phyloP scores from a whole-genome alignment of 1,140 invertebrate species.

The Drosophila bipectinata region DNA sequence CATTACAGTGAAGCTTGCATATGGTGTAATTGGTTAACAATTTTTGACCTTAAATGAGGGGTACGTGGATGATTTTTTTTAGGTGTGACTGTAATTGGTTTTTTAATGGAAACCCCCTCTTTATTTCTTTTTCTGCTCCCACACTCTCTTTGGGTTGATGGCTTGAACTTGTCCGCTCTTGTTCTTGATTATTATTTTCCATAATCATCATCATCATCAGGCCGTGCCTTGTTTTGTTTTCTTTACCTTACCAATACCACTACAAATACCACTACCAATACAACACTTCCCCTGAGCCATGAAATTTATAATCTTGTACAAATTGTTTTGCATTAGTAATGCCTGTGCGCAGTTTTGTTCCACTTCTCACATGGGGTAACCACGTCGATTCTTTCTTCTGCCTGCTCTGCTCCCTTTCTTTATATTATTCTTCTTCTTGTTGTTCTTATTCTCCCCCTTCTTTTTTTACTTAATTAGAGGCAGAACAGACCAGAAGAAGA shows the following conservation, averaged over 20 bases:
- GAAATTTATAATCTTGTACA: conserved; percentile 73
- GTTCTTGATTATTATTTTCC: conserved; percentile 37
- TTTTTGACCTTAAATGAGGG: too few relatives aligned
- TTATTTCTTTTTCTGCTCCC: conserved; percentile 7
- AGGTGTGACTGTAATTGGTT: conserved; percentile 14
- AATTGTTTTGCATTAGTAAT: conserved; percentile 72
- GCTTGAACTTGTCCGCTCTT: conserved; percentile 53
- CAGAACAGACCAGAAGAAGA: not conserved
- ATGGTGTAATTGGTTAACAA: too few relatives aligned
- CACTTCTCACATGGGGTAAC: conserved; percentile 48
- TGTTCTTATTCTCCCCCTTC: conserved; percentile 9
- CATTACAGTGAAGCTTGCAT: conserved; percentile 17
- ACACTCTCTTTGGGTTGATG: conserved; percentile 8
- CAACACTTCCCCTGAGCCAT: conserved; percentile 51
- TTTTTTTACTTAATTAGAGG: conserved; percentile 55
- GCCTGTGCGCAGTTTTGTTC: conserved; percentile 61
- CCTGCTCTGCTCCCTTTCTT: conserved; percentile 11
- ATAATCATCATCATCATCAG: conserved; percentile 38
- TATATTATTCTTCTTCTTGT: conserved; percentile 4
- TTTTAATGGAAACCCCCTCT: not conserved
- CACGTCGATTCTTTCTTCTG: conserved; percentile 30
- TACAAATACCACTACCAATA: not conserved
- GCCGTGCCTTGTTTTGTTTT: conserved; percentile 45
- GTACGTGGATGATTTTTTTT: not conserved
- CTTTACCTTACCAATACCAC: not conserved